phyloP scores from a whole-genome alignment of 1,140 invertebrate genomes.

The Eumaeus atala region DNA sequence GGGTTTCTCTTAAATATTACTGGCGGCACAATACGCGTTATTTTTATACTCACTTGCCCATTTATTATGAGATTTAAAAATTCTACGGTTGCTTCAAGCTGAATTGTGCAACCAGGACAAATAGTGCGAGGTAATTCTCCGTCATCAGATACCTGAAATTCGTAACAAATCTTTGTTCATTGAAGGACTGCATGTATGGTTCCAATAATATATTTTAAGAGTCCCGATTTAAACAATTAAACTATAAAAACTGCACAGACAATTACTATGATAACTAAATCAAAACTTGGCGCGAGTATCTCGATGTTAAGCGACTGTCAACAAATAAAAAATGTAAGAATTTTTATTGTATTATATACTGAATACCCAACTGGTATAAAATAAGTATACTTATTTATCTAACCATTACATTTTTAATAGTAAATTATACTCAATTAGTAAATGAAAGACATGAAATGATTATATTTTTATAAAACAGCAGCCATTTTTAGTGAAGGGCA shows the following conservation, averaged over 20 bases:
- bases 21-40: background rate
- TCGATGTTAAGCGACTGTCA: background rate
- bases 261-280: background rate
- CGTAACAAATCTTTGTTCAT: background rate
- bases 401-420: conserved; percentile 2
- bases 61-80: conserved; percentile 81
- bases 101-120: conserved; percentile 84
- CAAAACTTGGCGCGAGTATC: conserved; percentile 36
- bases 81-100: conserved; percentile 81
- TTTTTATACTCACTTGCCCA: conserved; percentile 73
- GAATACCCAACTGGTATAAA: background rate
- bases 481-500: conserved; percentile 56
- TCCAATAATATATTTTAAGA: too few relatives aligned
- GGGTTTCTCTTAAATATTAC: background rate
- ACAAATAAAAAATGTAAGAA: background rate
- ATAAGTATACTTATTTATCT: background rate
- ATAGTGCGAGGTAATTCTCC: conserved; percentile 80
- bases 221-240: too few relatives aligned
- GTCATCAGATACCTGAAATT: conserved; percentile 78
- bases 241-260: too few relatives aligned
- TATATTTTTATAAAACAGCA: conserved; percentile 26
- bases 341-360: background rate
- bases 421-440: conserved; percentile 10
- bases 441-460: conserved; percentile 47
- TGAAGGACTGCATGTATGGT: background rate